phyloP scores from a whole-genome alignment of 2,888 invertebrate species.

The Ariolimax columbianus region DNA sequence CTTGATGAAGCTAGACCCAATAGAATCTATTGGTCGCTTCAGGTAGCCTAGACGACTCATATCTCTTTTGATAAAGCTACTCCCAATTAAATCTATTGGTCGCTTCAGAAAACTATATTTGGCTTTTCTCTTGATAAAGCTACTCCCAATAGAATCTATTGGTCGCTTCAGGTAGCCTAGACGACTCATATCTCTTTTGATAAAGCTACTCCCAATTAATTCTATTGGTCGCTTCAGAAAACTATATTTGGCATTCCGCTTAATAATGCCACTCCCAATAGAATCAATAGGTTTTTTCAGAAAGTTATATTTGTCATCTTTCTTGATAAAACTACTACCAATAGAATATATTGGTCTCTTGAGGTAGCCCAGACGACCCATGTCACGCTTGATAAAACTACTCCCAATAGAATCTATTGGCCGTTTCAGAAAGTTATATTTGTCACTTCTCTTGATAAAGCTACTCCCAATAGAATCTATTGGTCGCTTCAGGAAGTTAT shows the following conservation, averaged over 20 bases:
- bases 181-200: background rate
- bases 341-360: background rate
- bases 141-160: background rate
- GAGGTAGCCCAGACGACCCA: background rate
- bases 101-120: background rate
- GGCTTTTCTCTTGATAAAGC: background rate
- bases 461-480: background rate
- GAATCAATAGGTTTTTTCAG: background rate
- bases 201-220: background rate
- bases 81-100: background rate
- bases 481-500: background rate
- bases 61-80: background rate
- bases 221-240: background rate
- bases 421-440: background rate
- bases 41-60: background rate
- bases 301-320: background rate
- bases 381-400: background rate
- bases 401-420: background rate
- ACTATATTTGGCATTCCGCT: background rate
- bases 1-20: slow-evolving; percentile 15
- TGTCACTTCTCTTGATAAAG: background rate
- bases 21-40: slow-evolving; percentile 8
- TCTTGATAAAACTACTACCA: background rate
- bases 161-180: slow-evolving; percentile 1
- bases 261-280: slow-evolving; percentile 9